Conservation (phyloP, 1,140 invertebrate species). For the Drosophila trapezifrons region DNA sequence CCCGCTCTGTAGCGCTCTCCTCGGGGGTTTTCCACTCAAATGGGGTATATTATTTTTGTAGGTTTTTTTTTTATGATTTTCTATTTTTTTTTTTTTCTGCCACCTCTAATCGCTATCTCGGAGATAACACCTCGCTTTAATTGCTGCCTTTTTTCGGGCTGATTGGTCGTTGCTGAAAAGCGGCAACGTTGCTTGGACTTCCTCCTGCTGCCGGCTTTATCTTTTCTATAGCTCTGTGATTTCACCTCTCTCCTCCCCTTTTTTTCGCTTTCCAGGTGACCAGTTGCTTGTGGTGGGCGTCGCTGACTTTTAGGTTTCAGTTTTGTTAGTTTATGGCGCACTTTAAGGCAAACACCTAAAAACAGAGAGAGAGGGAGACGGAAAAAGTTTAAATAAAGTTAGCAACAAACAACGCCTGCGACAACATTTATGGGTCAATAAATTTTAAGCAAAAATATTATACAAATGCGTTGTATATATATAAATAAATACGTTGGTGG, state of each 20-base stretch:
- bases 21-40: constrained; percentile 42
- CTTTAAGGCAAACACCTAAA: constrained; percentile 80
- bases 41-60: constrained; percentile 9
- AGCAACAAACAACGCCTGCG: constrained; percentile 77
- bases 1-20: constrained; percentile 32
- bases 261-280: constrained; percentile 11
- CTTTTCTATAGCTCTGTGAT: constrained; percentile 61
- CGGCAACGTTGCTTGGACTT: constrained; percentile 53
- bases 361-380: constrained; percentile 37
- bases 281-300: constrained; percentile 63
- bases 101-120: constrained; percentile 69
- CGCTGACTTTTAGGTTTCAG: constrained; percentile 47
- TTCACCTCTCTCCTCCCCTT: constrained; percentile 52
- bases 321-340: constrained; percentile 76
- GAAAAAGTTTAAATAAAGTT: constrained; percentile 76
- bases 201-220: constrained; percentile 24
- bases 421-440: constrained; percentile 78
- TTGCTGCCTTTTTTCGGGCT: constrained; percentile 36
- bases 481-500: background rate
- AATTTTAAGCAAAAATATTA: constrained; percentile 67
- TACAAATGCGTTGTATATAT: background rate
- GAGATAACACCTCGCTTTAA: constrained; percentile 53
- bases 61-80: constrained; percentile 4
- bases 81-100: background rate
- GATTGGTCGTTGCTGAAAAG: constrained; percentile 63